phyloP scores from a whole-genome alignment of 1,140 invertebrate genomes.

The Cataglyphis hispanica region DNA sequence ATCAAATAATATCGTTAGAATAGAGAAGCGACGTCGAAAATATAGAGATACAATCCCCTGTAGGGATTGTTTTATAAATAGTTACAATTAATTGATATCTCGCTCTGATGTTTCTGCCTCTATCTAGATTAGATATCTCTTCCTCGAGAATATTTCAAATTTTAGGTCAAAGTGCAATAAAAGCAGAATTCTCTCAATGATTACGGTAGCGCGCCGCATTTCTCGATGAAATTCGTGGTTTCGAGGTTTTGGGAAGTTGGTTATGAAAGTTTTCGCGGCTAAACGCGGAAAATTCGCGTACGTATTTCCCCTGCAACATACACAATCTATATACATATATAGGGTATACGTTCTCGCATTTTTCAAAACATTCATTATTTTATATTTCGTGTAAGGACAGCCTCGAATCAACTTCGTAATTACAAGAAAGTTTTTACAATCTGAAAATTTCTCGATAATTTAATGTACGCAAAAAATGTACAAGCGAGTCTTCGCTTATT shows the following conservation, averaged over 20 bases:
- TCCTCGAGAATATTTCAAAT: neutral
- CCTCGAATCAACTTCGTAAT: neutral
- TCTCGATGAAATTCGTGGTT: neutral
- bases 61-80: neutral
- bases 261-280: neutral
- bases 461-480: neutral
- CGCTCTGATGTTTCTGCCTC: neutral
- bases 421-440: neutral
- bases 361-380: neutral
- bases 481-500: neutral
- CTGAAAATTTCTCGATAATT: neutral
- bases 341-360: neutral
- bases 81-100: neutral
- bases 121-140: neutral
- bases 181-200: neutral
- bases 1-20: neutral
- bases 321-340: too few species aligned
- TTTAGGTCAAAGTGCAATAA: conserved; percentile 14
- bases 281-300: neutral
- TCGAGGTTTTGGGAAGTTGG: neutral
- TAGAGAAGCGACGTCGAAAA: neutral
- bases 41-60: neutral
- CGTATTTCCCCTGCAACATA: neutral
- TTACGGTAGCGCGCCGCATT: neutral
- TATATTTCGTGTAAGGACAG: neutral